Base-by-base conservation (phyloP, 35 echinoderm and acorn worm genomes). In the Acanthaster planci region DNA sequence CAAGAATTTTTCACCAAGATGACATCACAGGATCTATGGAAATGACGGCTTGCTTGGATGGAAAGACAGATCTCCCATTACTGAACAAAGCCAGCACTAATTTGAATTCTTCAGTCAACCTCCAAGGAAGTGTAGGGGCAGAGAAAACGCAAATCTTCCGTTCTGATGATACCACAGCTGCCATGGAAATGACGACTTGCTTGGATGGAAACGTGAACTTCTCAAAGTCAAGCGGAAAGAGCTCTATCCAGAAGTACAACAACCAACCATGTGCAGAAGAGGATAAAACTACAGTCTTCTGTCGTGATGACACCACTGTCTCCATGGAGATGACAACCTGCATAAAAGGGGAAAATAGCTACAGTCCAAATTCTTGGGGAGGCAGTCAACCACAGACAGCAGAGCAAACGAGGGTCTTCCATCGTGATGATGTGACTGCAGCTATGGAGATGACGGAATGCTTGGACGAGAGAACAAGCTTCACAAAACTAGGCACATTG, bases 381-480 rank as follows among this genome's bases (percentile, higher is more conserved):
- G n/a, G n/a, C 56, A 59, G 0, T 59, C 56, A n/a, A 59, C 2
- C 27, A n/a, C 27, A 59, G 55, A 59, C n/a, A 26, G 56, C 27
- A 14, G 56, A 59, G 19, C 12, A 17, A 17, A 59, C 56, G 27
- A 59, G 56, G 27, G 23, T 72, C 7, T 72, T 72, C 23, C 26
- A 34, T 72, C 23, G 26, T 12, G 34, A 72, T 26, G 30, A 72
- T 36, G 30, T 12, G 29, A 56, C 52, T 32, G 79, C 40, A 52
- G 78, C 55, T 38, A 89, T 83, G 87, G 87, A 89, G 27, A 84
- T 89, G 59, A 89, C 87, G 19, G 54, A 67, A 19, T 89, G 87
- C 35, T 76, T 55, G 31, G 52, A 82, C 77, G 64, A 72, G 29
- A 72, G 23, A 72, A 26, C 29, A 72, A 8, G 21, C 3, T 35